These are phyloP conservation scores for Oxygymnocypris stewartii DNA, from an alignment of 2,113 vertebrate genomes.

Conservation along the genomic window DNA sequence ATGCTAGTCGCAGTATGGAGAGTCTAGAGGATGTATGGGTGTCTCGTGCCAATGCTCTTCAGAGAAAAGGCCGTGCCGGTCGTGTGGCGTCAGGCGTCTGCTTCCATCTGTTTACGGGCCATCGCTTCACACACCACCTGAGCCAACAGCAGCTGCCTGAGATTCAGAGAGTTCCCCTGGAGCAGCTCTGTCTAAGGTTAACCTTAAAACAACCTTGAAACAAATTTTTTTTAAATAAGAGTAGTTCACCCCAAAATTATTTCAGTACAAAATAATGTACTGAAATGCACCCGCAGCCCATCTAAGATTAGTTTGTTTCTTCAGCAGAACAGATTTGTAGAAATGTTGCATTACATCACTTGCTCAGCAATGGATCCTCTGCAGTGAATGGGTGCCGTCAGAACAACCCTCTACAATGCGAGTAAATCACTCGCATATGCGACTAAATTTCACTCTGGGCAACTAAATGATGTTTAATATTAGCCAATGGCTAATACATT, in stretches of 20 bases:
- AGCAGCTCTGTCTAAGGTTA: slow-evolving; percentile 95
- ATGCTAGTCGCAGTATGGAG: slow-evolving; percentile 96
- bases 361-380: too few species aligned
- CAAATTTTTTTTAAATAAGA: too few species aligned
- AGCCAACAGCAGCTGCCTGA: slow-evolving; percentile 88
- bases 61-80: slow-evolving; percentile 91
- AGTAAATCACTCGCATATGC: too few species aligned
- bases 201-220: neutral
- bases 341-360: neutral
- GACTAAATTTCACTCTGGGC: too few species aligned
- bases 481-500: too few species aligned
- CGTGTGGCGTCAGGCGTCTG: slow-evolving; percentile 93
- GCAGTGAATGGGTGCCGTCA: neutral
- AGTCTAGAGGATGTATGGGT: slow-evolving; percentile 94
- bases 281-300: too few species aligned
- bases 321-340: neutral
- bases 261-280: neutral
- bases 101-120: slow-evolving; percentile 96
- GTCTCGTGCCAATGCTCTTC: slow-evolving; percentile 90
- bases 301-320: neutral
- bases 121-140: slow-evolving; percentile 78
- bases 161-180: slow-evolving; percentile 92
- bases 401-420: too few species aligned
- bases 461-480: too few species aligned
- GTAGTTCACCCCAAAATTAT: neutral